phyloP scores from a whole-genome alignment of 2,113 vertebrate species.

The Pelobates fuscus region DNA sequence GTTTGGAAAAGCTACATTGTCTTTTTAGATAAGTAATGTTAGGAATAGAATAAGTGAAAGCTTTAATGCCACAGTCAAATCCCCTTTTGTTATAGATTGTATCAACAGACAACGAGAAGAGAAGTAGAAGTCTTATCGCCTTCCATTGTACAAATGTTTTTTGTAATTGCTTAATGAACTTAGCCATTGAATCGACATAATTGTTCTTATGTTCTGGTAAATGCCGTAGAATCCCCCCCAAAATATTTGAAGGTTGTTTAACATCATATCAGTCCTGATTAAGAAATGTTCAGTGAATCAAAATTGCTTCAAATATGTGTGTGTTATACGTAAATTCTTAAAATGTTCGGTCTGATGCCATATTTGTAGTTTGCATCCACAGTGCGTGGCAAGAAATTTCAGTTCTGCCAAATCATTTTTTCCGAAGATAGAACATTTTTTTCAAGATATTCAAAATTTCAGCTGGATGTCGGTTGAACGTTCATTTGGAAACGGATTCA shows the following conservation, averaged over 20 bases:
- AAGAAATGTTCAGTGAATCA: no score
- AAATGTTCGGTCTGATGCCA: no score
- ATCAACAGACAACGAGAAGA: neutral
- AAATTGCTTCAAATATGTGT: no score
- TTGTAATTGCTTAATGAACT: neutral
- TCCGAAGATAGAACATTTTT: no score
- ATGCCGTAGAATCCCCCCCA: neutral
- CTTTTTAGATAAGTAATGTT: slow-evolving; percentile 17
- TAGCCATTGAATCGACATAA: neutral
- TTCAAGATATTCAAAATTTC: no score
- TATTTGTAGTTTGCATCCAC: no score
- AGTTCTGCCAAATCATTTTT: no score
- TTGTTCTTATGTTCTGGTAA: neutral
- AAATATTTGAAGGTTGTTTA: neutral
- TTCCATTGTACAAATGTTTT: neutral
- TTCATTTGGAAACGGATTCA: no score
- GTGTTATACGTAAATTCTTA: no score
- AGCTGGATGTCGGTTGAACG: no score
- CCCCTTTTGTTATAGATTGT: neutral
- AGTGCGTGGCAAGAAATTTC: no score
- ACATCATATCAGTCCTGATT: neutral
- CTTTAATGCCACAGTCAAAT: neutral
- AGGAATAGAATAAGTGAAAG: slow-evolving; percentile 21
- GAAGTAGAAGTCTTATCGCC: neutral
- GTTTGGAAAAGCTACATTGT: neutral